Conservation (phyloP, 2,888 invertebrate genomes). For the Ornithoptera priamus region DNA sequence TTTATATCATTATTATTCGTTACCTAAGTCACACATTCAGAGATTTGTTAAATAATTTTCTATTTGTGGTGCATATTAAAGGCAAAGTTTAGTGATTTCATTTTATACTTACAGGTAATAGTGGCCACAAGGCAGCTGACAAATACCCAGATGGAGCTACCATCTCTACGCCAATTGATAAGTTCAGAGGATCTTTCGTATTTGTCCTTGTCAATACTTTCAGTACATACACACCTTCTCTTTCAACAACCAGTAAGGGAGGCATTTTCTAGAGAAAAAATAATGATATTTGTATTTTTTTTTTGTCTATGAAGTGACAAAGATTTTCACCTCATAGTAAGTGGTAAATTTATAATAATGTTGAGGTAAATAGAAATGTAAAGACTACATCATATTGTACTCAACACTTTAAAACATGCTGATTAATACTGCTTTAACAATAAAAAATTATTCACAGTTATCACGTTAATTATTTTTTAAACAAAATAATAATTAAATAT, state of each 20-base stretch:
- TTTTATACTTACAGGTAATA: constrained; percentile 84
- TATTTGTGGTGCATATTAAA: too few relatives aligned
- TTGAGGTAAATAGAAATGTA: too few relatives aligned
- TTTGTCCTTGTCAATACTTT: constrained; percentile 54
- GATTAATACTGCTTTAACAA: too few relatives aligned
- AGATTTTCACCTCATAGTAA: not conserved
- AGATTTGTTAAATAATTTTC: too few relatives aligned
- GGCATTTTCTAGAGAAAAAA: constrained; percentile 51
- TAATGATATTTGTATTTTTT: not conserved
- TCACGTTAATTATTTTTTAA: too few relatives aligned
- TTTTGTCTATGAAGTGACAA: not conserved
- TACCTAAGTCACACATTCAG: too few relatives aligned
- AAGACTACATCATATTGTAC: too few relatives aligned
- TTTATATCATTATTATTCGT: too few relatives aligned
- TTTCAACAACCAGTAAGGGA: constrained; percentile 79
- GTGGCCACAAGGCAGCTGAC: constrained; percentile 93
- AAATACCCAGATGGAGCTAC: constrained; percentile 89
- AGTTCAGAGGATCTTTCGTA: constrained; percentile 69
- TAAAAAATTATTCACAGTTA: too few relatives aligned
- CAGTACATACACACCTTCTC: constrained; percentile 86
- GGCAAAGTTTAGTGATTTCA: not conserved
- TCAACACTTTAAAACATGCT: too few relatives aligned
- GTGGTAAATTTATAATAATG: too few relatives aligned
- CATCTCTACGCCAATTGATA: constrained; percentile 85
- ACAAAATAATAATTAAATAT: too few relatives aligned